These are phyloP conservation scores for Lysiphlebus fabarum DNA, from an alignment of 1,140 invertebrate genomes.

Conservation along the genomic window DNA sequence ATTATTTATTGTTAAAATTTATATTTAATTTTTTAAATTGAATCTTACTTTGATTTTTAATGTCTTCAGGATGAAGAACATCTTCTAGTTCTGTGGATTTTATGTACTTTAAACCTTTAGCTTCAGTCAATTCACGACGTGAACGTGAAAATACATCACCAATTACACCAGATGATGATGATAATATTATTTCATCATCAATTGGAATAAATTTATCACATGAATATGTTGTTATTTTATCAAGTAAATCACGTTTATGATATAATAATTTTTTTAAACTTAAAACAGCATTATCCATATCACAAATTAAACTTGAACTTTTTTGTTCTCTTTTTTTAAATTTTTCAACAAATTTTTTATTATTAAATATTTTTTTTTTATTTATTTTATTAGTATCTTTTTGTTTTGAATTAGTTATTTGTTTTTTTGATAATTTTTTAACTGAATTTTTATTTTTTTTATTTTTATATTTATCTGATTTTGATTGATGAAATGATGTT, in stretches of 20 bases:
- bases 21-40: not conserved
- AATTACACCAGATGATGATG: conserved; percentile 24
- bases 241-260: conserved; percentile 30
- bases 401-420: conserved; percentile 1
- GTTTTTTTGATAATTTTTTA: conserved; percentile 9
- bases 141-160: conserved; percentile 25
- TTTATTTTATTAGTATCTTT: not conserved
- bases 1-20: not conserved
- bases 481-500: conserved; percentile 3
- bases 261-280: conserved; percentile 33
- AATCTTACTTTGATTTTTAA: conserved; percentile 6
- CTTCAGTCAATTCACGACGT: conserved; percentile 32
- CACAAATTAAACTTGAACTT: conserved; percentile 39
- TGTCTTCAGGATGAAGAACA: conserved; percentile 21
- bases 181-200: conserved; percentile 34
- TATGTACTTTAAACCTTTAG: conserved; percentile 38
- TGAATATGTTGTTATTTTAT: conserved; percentile 33
- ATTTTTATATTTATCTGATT: conserved; percentile 2
- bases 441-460: conserved; percentile 10
- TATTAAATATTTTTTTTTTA: not conserved
- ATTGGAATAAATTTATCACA: conserved; percentile 36
- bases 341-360: conserved; percentile 19
- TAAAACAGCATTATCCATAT: conserved; percentile 29
- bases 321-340: conserved; percentile 19
- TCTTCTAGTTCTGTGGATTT: conserved; percentile 34